Evolutionary conservation across 2,797 vertebrate species (phyloP).

Genomic region (Coregonus ussuriensis): DNA sequence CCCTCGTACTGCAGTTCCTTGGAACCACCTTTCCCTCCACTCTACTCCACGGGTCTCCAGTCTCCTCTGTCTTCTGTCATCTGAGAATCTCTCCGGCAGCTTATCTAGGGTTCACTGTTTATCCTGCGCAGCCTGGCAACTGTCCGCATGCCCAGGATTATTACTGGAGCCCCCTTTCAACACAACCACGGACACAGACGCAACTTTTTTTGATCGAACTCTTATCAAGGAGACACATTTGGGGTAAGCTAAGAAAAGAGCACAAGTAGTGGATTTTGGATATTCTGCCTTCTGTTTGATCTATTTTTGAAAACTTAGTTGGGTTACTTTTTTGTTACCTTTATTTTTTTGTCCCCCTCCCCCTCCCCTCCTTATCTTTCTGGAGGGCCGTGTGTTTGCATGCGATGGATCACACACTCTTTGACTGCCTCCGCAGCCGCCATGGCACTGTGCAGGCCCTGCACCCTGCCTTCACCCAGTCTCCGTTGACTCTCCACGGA

Average conservation of each 20-base stretch:
- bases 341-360: too few species aligned
- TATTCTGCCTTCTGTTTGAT: slow-evolving; percentile 53
- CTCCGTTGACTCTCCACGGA: slow-evolving; percentile 91
- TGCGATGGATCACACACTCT: slow-evolving; percentile 97
- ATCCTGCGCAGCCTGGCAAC: slow-evolving; percentile 79
- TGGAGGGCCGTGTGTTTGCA: slow-evolving; percentile 73
- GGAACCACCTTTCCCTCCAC: slow-evolving; percentile 87
- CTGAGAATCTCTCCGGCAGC: slow-evolving; percentile 81
- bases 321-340: too few species aligned
- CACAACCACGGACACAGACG: slow-evolving; percentile 40
- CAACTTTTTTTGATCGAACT: slow-evolving; percentile 30
- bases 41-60: slow-evolving; percentile 72
- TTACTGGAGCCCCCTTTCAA: slow-evolving; percentile 67
- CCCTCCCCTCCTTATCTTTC: slow-evolving; percentile 68
- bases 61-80: slow-evolving; percentile 78
- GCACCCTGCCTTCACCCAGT: slow-evolving; percentile 92
- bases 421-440: slow-evolving; percentile 96
- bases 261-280: slow-evolving; percentile 74
- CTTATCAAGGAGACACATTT: slow-evolving; percentile 24
- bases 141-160: slow-evolving; percentile 84
- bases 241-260: slow-evolving; percentile 43
- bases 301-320: slow-evolving; percentile 22
- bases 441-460: slow-evolving; percentile 91
- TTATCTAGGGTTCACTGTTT: slow-evolving; percentile 78
- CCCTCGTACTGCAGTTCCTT: slow-evolving; percentile 84